Base-by-base conservation (phyloP, 1,140 invertebrate species). In the Saccostrea cuccullata region DNA sequence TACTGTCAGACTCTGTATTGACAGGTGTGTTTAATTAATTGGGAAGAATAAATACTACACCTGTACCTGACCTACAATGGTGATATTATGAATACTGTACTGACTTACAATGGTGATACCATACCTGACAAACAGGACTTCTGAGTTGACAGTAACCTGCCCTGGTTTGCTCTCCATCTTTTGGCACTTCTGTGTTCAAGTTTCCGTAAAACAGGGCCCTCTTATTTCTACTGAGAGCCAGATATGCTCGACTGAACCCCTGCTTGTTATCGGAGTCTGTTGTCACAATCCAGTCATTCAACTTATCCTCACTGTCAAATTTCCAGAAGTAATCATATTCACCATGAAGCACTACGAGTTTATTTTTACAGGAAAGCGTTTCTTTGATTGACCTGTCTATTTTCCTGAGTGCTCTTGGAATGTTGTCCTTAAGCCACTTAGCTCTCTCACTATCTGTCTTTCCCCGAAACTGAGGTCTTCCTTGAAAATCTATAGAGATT, bases 61-160 rank as follows among this genome's bases (percentile, higher is more conserved):
- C 47, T 47, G 47, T 95, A 97, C 97, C 93, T 95, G 94, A 86
- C 96, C 2, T 36, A 36, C 30, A 36, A 36, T 47, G 47, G 47
- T 47, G 47, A 47, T 47, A 47, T 36, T 36, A 36, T 36, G 30
- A 36, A 36, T 36, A n/a, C n/a, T n/a, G n/a, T n/a, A n/a, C n/a
- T n/a, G n/a, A n/a, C n/a, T n/a, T n/a, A n/a, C n/a, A n/a, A n/a
- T n/a, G n/a, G n/a, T n/a, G n/a, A n/a, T n/a, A 36, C 30, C 30
- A 2, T 36, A 36, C 30, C 30, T 95, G 94, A 86, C 96, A 95
- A 92, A 96, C 95, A 85, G 96, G 95, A 0, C 97, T 97, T 88
- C 96, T 96, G 20, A 98, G 96, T 93, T 97, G 97, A 86, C 97
- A 97, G 93, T 97, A 98, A 2, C 98, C 98, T 70, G 97, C 95